Evolutionary conservation across 92 coral and sea anemone genomes (phyloP).

Genomic region (Phenganax subtilis): DNA sequence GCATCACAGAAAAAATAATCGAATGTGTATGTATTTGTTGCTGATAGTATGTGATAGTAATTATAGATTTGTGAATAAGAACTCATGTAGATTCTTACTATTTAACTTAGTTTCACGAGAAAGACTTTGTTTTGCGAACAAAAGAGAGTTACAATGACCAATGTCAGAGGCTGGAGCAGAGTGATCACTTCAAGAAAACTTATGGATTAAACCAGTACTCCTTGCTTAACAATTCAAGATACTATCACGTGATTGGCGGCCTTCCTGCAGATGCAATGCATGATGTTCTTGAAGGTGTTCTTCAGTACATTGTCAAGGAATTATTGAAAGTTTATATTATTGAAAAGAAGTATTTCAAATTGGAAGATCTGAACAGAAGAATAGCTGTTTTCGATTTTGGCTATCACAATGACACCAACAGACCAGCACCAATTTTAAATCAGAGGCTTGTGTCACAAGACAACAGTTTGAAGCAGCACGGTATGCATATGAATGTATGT

Average conservation of each 20-base stretch:
- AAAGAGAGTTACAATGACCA: slow-evolving; percentile 51
- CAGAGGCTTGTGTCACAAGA: slow-evolving; percentile 49
- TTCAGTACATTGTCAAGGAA: slow-evolving; percentile 48
- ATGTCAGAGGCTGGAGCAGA: slow-evolving; percentile 46
- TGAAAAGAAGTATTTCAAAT: slow-evolving; percentile 46
- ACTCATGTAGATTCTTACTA: neutral
- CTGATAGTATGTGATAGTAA: neutral
- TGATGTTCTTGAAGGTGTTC: slow-evolving; percentile 61
- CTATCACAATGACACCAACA: slow-evolving; percentile 53
- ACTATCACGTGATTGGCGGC: slow-evolving; percentile 58
- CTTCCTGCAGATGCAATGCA: slow-evolving; percentile 64
- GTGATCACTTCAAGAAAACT: slow-evolving; percentile 58
- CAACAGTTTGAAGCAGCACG: slow-evolving; percentile 59
- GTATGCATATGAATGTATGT: slow-evolving; percentile 20
- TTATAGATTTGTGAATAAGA: slow-evolving; percentile 5
- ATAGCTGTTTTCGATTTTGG: slow-evolving; percentile 56
- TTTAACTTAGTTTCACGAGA: slow-evolving; percentile 55
- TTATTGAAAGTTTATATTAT: slow-evolving; percentile 48
- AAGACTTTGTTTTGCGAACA: slow-evolving; percentile 51
- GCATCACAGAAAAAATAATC: neutral
- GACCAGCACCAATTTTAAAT: slow-evolving; percentile 41
- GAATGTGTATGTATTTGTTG: slow-evolving; percentile 30
- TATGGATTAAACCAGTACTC: slow-evolving; percentile 59
- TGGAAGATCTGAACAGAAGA: slow-evolving; percentile 52
- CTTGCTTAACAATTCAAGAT: slow-evolving; percentile 50